A percentile compares a stretch with the other conserved stretches of the same genome.
These are phyloP conservation scores for Scatophagus argus DNA, from an alignment of 2,113 vertebrate species.

Conservation along the genomic window DNA sequence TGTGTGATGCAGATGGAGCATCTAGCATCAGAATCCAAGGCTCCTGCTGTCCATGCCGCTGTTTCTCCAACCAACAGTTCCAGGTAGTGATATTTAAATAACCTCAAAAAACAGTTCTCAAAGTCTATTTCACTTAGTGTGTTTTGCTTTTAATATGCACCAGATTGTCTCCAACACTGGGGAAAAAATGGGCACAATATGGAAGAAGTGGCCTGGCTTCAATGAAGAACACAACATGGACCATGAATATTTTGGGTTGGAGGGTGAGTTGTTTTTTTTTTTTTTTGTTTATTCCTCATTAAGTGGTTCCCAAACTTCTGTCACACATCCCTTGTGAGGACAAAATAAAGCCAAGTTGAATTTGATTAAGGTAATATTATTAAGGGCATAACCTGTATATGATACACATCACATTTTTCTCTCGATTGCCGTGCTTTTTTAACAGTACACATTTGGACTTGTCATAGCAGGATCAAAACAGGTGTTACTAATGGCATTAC, in stretches of 20 bases:
- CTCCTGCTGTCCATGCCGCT: conserved; percentile 82
- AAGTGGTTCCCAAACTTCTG: not conserved
- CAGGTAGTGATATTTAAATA: conserved; percentile 75
- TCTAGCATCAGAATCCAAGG: conserved; percentile 71
- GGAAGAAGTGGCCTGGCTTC: conserved; percentile 86
- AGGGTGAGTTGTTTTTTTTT: conserved; percentile 83
- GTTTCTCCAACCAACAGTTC: conserved; percentile 80
- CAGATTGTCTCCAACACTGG: conserved; percentile 78
- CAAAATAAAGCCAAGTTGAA: not conserved
- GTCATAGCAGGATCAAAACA: not conserved
- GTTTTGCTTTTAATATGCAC: conserved; percentile 1
- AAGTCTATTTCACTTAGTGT: not conserved
- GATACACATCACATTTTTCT: too few relatives aligned
- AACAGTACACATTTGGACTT: not conserved
- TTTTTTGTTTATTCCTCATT: too few relatives aligned
- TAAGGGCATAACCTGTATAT: too few relatives aligned
- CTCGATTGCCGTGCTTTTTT: not conserved
- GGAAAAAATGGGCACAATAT: conserved; percentile 75
- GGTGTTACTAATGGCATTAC: not conserved
- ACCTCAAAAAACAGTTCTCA: not conserved
- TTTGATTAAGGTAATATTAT: too few relatives aligned
- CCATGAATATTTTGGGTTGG: conserved; percentile 87
- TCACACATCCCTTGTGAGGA: not conserved
- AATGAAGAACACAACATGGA: conserved; percentile 85
- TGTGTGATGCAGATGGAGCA: conserved; percentile 55